Conservation (phyloP, 2,888 invertebrate species). For the Cryptus viduatorius region DNA sequence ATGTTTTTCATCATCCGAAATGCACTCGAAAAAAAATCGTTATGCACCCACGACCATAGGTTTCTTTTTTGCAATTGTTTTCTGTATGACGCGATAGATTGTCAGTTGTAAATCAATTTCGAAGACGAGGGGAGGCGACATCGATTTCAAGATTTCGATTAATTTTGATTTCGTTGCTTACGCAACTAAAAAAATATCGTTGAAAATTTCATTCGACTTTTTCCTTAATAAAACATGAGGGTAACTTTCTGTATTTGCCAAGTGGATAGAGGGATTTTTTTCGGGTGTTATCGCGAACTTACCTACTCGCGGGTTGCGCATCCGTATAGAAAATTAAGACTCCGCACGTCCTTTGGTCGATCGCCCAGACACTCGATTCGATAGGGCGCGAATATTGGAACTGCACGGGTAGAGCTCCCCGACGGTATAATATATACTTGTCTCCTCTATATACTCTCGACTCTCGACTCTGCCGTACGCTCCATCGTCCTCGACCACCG, state of each 20-base stretch:
- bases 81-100: no score
- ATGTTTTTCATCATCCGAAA: no score
- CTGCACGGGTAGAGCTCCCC: slow-evolving; percentile 37
- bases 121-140: no score
- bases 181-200: neutral
- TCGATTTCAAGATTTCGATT: no score
- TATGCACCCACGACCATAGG: no score
- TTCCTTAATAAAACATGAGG: neutral
- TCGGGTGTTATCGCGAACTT: neutral
- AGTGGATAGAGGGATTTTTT: neutral
- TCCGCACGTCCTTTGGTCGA: slow-evolving; percentile 45
- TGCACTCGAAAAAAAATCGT: no score
- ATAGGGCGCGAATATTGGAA: slow-evolving; percentile 67
- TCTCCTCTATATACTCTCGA: slow-evolving; percentile 48
- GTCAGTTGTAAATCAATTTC: no score
- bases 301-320: slow-evolving; percentile 8
- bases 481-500: slow-evolving; percentile 51
- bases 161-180: neutral
- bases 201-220: neutral
- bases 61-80: no score
- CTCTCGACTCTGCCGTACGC: slow-evolving; percentile 45
- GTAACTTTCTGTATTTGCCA: neutral
- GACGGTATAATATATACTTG: slow-evolving; percentile 69
- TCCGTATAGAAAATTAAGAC: slow-evolving; percentile 51
- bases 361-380: slow-evolving; percentile 56